Evolutionary conservation across 2,888 invertebrate genomes (phyloP).

Genomic region (Meliscaeva auricollis): DNA sequence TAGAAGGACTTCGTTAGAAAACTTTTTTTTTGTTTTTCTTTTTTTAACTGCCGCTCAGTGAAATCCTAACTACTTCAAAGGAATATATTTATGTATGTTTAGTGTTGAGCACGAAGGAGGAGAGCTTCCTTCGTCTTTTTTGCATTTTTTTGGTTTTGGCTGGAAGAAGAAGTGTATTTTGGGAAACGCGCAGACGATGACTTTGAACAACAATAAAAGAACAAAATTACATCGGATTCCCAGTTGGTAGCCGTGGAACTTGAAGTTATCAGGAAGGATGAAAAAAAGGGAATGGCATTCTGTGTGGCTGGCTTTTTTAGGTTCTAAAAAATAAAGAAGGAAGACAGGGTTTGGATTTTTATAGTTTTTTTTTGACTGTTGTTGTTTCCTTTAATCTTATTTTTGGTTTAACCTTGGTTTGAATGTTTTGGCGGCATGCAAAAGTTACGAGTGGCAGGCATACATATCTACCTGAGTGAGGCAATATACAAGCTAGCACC

Average conservation of each 20-base stretch:
- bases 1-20: constrained; percentile 17
- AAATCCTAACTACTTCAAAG: constrained; percentile 58
- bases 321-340: background rate
- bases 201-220: constrained; percentile 38
- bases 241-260: constrained; percentile 19
- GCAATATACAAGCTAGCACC: background rate
- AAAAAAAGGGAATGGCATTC: constrained; percentile 51
- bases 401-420: constrained; percentile 45
- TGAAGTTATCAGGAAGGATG: constrained; percentile 22
- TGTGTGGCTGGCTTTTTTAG: constrained; percentile 9
- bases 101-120: background rate
- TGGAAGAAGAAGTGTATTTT: constrained; percentile 37
- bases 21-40: constrained; percentile 34
- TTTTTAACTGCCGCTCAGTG: constrained; percentile 61
- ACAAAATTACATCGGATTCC: constrained; percentile 55
- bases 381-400: background rate
- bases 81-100: constrained; percentile 37
- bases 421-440: constrained; percentile 63
- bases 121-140: constrained; percentile 2
- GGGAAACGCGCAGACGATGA: constrained; percentile 52
- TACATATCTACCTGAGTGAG: constrained; percentile 15
- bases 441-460: constrained; percentile 28
- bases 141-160: constrained; percentile 19
- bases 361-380: background rate
- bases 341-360: constrained; percentile 3